phyloP scores from a whole-genome alignment of 2,888 invertebrate genomes.

The Spisula solida region DNA sequence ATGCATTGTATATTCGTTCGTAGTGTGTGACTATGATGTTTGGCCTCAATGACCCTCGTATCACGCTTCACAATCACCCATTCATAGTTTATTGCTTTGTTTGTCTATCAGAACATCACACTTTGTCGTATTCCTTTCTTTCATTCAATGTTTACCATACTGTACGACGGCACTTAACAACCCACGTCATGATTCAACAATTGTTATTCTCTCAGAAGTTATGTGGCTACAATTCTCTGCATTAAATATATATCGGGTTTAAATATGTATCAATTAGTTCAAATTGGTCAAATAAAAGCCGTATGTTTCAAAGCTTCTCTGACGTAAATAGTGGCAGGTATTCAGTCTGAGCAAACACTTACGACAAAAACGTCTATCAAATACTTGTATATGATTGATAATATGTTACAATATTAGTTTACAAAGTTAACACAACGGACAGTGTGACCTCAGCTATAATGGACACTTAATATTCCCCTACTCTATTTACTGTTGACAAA shows the following conservation, averaged over 20 bases:
- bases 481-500: too few relatives aligned
- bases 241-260: not conserved
- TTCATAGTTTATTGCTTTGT: too few relatives aligned
- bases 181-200: not conserved
- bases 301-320: not conserved
- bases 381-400: not conserved
- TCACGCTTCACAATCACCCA: too few relatives aligned
- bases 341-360: not conserved
- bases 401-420: not conserved
- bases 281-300: not conserved
- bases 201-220: not conserved
- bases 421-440: not conserved
- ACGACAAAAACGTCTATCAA: too few relatives aligned
- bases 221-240: not conserved
- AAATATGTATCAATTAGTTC: not conserved
- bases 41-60: too few relatives aligned
- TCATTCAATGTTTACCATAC: too few relatives aligned
- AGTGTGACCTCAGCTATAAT: too few relatives aligned
- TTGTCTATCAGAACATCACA: too few relatives aligned
- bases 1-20: too few relatives aligned
- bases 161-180: not conserved
- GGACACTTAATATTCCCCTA: too few relatives aligned
- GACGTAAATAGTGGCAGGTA: not conserved
- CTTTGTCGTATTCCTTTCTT: too few relatives aligned
- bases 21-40: too few relatives aligned